These are phyloP conservation scores for Betta splendens DNA, from an alignment of 2,797 vertebrate species.

Conservation along the genomic window DNA sequence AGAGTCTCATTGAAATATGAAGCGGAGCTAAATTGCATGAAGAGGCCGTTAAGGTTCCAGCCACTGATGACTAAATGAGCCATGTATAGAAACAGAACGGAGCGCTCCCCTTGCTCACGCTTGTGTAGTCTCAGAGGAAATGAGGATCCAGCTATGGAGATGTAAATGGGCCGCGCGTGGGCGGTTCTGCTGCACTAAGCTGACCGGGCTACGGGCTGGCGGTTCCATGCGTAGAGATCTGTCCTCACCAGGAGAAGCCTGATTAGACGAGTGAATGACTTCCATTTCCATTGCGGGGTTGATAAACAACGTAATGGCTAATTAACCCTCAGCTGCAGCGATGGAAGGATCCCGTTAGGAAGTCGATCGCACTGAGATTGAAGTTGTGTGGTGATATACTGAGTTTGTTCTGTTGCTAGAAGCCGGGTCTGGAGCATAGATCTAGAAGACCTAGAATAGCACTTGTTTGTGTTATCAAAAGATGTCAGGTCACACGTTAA, in stretches of 20 bases:
- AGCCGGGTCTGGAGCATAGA: too few species aligned
- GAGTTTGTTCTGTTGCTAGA: too few species aligned
- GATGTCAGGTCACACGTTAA: background rate
- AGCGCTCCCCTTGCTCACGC: conserved; percentile 37
- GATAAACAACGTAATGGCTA: conserved; percentile 27
- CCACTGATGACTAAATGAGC: conserved; percentile 70
- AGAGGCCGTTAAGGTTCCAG: conserved; percentile 44
- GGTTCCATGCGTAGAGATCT: too few species aligned
- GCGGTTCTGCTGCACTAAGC: conserved; percentile 42
- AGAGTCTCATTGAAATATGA: conserved; percentile 62
- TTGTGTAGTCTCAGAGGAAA: conserved; percentile 63
- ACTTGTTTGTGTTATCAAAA: too few species aligned
- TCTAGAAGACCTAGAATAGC: too few species aligned
- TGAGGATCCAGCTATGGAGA: conserved; percentile 55
- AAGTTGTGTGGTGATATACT: too few species aligned
- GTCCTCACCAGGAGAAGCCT: conserved; percentile 48
- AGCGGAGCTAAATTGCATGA: conserved; percentile 50
- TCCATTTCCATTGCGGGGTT: conserved; percentile 45
- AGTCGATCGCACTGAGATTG: conserved; percentile 3
- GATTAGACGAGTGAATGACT: conserved; percentile 53
- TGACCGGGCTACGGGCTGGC: conserved; percentile 48
- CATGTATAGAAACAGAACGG: conserved; percentile 51
- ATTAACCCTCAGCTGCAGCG: conserved; percentile 42
- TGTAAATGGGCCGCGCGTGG: conserved; percentile 44
- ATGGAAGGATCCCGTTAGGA: conserved; percentile 16